Evolutionary conservation across 2,797 vertebrate genomes (phyloP).

Genomic region (Notamacropus eugenii): DNA sequence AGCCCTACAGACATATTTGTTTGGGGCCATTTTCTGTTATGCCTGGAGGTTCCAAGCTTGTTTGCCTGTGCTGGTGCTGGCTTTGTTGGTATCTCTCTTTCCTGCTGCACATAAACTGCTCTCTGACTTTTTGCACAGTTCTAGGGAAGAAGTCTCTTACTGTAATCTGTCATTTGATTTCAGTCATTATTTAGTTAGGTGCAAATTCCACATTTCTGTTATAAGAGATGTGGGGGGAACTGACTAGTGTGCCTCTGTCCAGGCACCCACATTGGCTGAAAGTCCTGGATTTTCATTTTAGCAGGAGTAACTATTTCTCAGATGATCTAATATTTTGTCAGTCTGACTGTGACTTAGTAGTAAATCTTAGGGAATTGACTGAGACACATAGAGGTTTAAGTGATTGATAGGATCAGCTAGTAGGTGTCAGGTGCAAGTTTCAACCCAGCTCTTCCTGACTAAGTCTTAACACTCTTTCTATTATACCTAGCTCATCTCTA

Average conservation of each 20-base stretch:
- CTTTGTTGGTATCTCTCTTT: neutral
- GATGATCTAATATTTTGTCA: neutral
- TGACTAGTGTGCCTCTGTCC: neutral
- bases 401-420: neutral
- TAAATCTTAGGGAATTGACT: neutral
- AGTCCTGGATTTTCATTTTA: neutral
- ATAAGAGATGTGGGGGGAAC: neutral
- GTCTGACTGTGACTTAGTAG: neutral
- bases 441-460: neutral
- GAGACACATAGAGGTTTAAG: neutral
- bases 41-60: neutral
- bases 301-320: neutral
- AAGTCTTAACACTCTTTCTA: neutral
- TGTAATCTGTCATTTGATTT: neutral
- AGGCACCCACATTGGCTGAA: neutral
- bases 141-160: neutral
- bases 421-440: neutral
- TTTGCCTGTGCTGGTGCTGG: neutral
- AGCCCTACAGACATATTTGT: neutral
- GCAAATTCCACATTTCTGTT: neutral
- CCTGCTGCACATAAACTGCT: neutral
- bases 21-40: neutral
- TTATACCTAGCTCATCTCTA: neutral
- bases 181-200: neutral
- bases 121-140: neutral